These are phyloP conservation scores for Hermatobates lingyangjiaoensis DNA, from an alignment of 1,140 invertebrate species.

Conservation along the genomic window DNA sequence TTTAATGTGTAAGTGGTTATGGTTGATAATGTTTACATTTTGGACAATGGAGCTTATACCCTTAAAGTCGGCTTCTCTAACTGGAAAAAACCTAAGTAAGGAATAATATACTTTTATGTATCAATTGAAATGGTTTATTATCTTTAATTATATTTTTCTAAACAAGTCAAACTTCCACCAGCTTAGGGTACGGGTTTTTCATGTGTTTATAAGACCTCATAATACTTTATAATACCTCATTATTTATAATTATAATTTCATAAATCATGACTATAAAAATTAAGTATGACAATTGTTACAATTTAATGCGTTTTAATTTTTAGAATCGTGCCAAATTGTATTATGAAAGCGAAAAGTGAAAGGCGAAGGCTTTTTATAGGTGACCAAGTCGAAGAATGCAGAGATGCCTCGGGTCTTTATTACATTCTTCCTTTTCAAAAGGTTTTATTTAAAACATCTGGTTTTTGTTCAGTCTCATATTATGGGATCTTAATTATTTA, in stretches of 20 bases:
- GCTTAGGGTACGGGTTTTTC: no score
- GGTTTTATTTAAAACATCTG: no score
- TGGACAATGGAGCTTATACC: constrained; percentile 75
- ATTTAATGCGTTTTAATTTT: constrained; percentile 15
- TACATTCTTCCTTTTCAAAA: constrained; percentile 90
- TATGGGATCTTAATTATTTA: neutral
- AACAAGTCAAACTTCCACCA: no score
- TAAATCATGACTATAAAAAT: neutral
- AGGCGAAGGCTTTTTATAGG: constrained; percentile 80
- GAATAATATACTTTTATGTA: neutral
- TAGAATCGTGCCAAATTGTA: constrained; percentile 80
- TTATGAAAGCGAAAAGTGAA: constrained; percentile 96
- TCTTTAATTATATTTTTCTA: no score
- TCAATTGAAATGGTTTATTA: neutral
- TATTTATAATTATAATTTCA: neutral
- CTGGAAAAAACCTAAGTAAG: constrained; percentile 40
- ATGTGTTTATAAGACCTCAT: no score
- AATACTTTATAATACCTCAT: no score
- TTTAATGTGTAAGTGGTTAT: constrained; percentile 9
- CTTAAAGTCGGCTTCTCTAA: constrained; percentile 64
- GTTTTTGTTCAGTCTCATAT: no score
- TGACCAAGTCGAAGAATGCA: constrained; percentile 84
- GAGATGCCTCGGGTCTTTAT: constrained; percentile 84
- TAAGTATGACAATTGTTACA: neutral
- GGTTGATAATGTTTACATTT: constrained; percentile 19